Evolutionary conservation across 1,140 invertebrate genomes (phyloP).

Genomic region (Meteorus sp.): DNA sequence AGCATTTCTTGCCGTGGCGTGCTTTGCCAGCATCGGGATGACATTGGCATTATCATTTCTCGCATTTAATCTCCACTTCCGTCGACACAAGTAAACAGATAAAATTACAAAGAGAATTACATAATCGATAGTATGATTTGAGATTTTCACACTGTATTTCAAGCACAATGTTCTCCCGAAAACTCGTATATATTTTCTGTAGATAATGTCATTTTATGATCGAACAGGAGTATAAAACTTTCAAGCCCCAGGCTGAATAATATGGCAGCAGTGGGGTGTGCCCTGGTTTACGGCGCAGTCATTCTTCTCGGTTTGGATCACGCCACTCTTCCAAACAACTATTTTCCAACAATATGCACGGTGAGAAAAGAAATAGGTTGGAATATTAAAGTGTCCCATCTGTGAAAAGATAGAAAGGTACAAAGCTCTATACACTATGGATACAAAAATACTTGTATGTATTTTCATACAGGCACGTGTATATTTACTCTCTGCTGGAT

Average conservation of each 20-base stretch:
- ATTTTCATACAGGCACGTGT: constrained; percentile 70
- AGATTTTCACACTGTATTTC: too few species aligned
- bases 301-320: constrained; percentile 87
- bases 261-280: constrained; percentile 91
- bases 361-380: constrained; percentile 73
- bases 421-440: too few species aligned
- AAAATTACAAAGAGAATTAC: constrained; percentile 3
- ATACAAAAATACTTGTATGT: background rate
- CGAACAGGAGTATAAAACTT: constrained; percentile 79
- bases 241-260: constrained; percentile 96
- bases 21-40: constrained; percentile 76
- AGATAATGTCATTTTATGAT: constrained; percentile 1
- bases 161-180: too few species aligned
- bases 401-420: background rate
- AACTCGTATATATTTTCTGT: too few species aligned
- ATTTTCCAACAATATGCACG: constrained; percentile 82
- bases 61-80: constrained; percentile 84
- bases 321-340: constrained; percentile 69
- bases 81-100: constrained; percentile 76
- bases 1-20: constrained; percentile 71
- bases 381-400: too few species aligned
- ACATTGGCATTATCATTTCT: constrained; percentile 76
- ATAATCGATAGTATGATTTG: too few species aligned
- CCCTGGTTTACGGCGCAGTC: constrained; percentile 90
- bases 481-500: constrained; percentile 83